Conservation (phyloP, 2,888 invertebrate genomes). For the Oscheius sp. region DNA sequence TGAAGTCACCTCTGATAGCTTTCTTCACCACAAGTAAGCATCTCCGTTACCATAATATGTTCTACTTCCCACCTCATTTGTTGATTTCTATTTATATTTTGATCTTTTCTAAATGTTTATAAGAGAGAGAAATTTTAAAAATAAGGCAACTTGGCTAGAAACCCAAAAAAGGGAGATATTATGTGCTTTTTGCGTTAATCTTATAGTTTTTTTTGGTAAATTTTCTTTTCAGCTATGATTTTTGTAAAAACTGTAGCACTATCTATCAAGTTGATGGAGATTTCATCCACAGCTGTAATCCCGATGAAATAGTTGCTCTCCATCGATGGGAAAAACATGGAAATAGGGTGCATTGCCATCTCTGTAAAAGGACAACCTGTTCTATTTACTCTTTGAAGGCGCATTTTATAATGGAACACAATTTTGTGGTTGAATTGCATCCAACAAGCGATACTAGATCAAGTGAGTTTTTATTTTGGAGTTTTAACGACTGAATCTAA, state of each 20-base stretch:
- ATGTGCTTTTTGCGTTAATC: no score
- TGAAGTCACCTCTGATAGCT: neutral
- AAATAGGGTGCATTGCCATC: conserved; percentile 11
- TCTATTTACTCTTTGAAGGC: conserved; percentile 1
- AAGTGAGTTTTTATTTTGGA: no score
- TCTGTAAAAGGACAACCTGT: conserved; percentile 3
- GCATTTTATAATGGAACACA: conserved; percentile 8
- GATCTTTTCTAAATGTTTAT: no score
- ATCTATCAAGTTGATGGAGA: neutral
- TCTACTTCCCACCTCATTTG: no score
- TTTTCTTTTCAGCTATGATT: conserved; percentile 7
- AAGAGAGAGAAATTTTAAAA: no score
- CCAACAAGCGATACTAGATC: no score
- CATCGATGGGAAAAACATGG: neutral
- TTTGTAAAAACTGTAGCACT: neutral
- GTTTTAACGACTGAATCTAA: no score
- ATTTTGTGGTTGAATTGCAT: no score
- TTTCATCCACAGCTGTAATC: conserved; percentile 3
- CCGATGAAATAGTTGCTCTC: neutral
- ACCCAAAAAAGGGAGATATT: no score
- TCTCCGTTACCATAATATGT: neutral
- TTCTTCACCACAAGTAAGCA: conserved; percentile 7
- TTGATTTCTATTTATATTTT: no score
- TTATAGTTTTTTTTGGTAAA: no score
- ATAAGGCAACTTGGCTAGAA: no score